Evolutionary conservation across 2,888 invertebrate species (phyloP).

Genomic region (Onthophagus sagittarius): DNA sequence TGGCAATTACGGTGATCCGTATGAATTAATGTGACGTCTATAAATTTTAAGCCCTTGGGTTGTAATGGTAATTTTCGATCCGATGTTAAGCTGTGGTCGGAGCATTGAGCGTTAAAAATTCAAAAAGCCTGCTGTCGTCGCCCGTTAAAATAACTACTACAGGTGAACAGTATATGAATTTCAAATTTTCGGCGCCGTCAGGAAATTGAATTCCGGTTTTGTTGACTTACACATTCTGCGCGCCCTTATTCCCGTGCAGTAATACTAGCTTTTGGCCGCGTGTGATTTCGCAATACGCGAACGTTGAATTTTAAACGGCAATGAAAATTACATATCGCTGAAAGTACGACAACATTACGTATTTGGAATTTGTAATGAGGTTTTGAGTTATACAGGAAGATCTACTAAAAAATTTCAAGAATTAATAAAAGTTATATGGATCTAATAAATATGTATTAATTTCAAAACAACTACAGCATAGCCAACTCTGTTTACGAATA

Average conservation of each 20-base stretch:
- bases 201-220: slow-evolving; percentile 12
- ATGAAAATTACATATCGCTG: slow-evolving; percentile 5
- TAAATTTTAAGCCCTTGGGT: not conserved
- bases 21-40: not conserved
- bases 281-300: slow-evolving; percentile 8
- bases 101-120: slow-evolving; percentile 5
- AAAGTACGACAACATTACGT: not conserved
- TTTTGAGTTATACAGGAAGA: not conserved
- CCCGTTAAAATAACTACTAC: slow-evolving; percentile 10
- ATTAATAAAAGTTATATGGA: not conserved
- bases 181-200: slow-evolving; percentile 4
- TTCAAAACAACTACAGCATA: not conserved
- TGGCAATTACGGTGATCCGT: not conserved
- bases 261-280: not conserved
- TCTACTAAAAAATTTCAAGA: too few relatives aligned
- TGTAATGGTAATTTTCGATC: not conserved
- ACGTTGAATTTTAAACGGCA: slow-evolving; percentile 6
- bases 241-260: slow-evolving; percentile 1
- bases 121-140: slow-evolving; percentile 9
- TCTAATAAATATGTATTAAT: slow-evolving; percentile 4
- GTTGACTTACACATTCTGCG: slow-evolving; percentile 7
- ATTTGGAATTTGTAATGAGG: not conserved
- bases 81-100: not conserved
- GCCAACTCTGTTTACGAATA: too few relatives aligned
- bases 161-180: slow-evolving; percentile 12